These are phyloP conservation scores for Drosophila ambigua DNA, from an alignment of 1,140 invertebrate species.

Conservation along the genomic window DNA sequence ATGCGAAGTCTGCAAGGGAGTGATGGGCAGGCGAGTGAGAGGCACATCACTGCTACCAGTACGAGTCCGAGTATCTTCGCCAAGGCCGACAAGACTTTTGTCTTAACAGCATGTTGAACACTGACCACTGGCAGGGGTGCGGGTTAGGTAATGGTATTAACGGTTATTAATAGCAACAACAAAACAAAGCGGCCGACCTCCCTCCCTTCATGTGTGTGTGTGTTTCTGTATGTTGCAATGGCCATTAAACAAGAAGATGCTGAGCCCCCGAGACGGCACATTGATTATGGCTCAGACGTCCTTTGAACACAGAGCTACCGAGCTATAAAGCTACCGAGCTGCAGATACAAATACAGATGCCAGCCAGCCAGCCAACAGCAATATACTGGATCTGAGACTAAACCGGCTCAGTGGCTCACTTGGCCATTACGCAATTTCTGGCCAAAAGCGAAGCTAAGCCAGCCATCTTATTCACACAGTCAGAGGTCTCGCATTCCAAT, in stretches of 20 bases:
- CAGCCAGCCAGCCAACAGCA: conserved; percentile 4
- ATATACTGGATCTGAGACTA: conserved; percentile 12
- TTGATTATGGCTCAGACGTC: conserved; percentile 53
- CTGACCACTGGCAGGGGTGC: conserved; percentile 3
- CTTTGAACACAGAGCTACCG: conserved; percentile 30
- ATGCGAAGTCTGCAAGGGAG: conserved; percentile 23
- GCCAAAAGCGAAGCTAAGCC: conserved; percentile 52
- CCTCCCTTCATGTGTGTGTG: background rate
- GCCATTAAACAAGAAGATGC: conserved; percentile 57
- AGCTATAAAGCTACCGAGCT: background rate
- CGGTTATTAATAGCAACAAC: conserved; percentile 59
- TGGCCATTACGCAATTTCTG: conserved; percentile 50
- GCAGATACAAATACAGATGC: conserved; percentile 24
- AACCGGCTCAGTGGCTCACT: conserved; percentile 64
- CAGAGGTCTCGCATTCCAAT: conserved; percentile 81
- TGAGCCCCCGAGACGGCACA: conserved; percentile 18
- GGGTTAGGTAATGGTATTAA: conserved; percentile 35
- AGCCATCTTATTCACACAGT: conserved; percentile 63
- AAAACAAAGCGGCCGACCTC: conserved; percentile 1
- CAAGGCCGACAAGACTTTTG: conserved; percentile 40
- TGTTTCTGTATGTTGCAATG: conserved; percentile 57
- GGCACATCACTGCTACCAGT: conserved; percentile 4
- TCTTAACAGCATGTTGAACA: conserved; percentile 59
- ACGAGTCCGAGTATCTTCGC: conserved; percentile 21
- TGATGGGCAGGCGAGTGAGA: conserved; percentile 16